Evolutionary conservation across 2,888 invertebrate genomes (phyloP).

Genomic region (Lingula anatina): DNA sequence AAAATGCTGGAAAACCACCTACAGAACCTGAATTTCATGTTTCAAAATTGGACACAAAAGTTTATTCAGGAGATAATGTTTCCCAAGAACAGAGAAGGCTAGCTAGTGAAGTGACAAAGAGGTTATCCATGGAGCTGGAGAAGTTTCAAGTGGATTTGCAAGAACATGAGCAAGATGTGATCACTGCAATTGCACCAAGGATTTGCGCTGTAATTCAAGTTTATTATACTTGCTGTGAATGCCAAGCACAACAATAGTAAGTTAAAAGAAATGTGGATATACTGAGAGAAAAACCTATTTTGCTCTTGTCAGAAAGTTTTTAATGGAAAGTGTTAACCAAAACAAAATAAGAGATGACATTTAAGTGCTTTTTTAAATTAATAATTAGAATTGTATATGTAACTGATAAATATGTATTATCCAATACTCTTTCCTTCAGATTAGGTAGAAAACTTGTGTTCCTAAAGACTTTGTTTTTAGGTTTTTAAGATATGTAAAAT

Average conservation of each 20-base stretch:
- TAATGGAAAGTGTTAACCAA: too few species aligned
- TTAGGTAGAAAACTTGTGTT: not conserved
- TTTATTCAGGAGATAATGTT: too few species aligned
- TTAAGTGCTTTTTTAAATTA: too few species aligned
- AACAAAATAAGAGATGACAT: too few species aligned
- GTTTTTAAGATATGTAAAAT: not conserved
- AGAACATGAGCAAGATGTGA: conserved; percentile 18
- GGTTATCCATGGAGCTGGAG: conserved; percentile 2
- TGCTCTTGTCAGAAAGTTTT: too few species aligned
- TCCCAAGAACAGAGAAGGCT: not conserved
- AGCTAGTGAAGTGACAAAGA: not conserved
- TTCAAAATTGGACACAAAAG: too few species aligned
- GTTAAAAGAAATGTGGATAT: too few species aligned
- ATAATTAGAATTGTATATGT: too few species aligned
- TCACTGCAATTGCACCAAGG: conserved; percentile 31
- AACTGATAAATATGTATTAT: too few species aligned
- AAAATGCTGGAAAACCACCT: conserved; percentile 1
- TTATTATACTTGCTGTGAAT: conserved; percentile 37
- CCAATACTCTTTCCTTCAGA: not conserved
- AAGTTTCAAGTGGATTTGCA: conserved; percentile 1
- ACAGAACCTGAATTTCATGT: too few species aligned
- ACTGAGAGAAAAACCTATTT: too few species aligned
- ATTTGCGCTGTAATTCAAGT: conserved; percentile 43
- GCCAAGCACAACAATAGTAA: conserved; percentile 17
- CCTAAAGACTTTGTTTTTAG: not conserved